Base-by-base conservation (phyloP, 2,888 invertebrate species). In the Amphimallon solstitiale region DNA sequence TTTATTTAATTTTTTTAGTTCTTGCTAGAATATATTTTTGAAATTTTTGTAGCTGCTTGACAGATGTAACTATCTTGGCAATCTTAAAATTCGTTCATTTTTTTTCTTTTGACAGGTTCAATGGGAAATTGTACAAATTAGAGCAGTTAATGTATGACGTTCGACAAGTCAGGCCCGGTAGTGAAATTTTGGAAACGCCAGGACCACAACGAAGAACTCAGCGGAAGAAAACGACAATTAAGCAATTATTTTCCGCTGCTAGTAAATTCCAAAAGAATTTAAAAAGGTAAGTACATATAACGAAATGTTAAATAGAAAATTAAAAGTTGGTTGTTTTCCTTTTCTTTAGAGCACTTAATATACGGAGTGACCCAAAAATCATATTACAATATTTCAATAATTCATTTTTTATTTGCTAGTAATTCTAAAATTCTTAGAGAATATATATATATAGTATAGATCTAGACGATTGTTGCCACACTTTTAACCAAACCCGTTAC, bases 181-280 rank as follows among this genome's bases (percentile, higher is more conserved):
- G 88, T 77, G 89, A 90, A 48, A 86, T 90, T 0, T 85, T 90
- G n/a, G 90, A 90, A 72, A 86, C 88, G 0, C 85, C 87, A 9
- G 85, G 86, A 12, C 84, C 87, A 46, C 89, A 89, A 72, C 85
- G 93, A 21, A 87, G 91, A 67, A 89, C 91, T 76, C 88, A 91
- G 73, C 93, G 94, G 83, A 94, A 93, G 82, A 93, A 93, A 72
- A 92, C 93, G 37, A 92, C 93, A 63, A 94, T 98, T 68, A 92
- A 97, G 71, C 96, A 97, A 78, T 86, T 98, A 38, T 98, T 98
- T 84, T 94, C 96, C 0, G 95, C 96, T 7, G 94, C 97, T 59
- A 95, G 96, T 78, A 98, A 98, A 84, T 98, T 98, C 80, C 97
- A 97, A 82, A 98, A 97, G 82, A 92, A 92, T 77, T 84, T 98